Evolutionary conservation across 2,888 invertebrate species (phyloP), one percentile per base, ranked within the genome.

Genomic region (Catocala sponsa): DNA sequence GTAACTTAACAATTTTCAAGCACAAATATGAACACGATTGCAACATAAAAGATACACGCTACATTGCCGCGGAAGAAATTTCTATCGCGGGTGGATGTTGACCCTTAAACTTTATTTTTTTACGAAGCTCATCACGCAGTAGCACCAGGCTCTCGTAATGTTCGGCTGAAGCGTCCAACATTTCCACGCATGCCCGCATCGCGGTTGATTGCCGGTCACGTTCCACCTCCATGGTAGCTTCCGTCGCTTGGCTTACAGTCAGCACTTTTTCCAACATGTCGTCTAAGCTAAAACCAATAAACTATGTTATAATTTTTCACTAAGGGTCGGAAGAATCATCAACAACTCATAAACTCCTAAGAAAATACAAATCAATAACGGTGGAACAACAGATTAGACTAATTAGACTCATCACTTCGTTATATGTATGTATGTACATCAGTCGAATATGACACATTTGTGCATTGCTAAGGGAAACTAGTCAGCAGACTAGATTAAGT

Each of bases 71-170:
- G 9, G 35, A 32, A 10, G 49, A 49, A 0, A 84, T 78, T 60
- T 91, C 91, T 5, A 91, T 87, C 1, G 72, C 72, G 0, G 94
- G 93, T 10, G 93, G 92, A 0, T 74, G 70, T 35, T 90, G 88
- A 6, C 74, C 70, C 50, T 66, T 78, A 7, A 70, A 47, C 33
- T 68, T 75, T 2, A 87, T 83, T 10, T 85, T 78, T 59, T 78
- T 80, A 2, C 85, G 81, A 0, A 94, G 81, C 51, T 92, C 92
- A 46, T 92, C 90, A 0, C 86, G 81, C 7, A 94, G 75, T 12
- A 94, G 81, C 54, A 86, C 81, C 7, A 94, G 81, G 63, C 89
- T 83, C 73, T 94, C 94, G 64, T 93, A 94, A 67, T 94, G 91
- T 6, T 91, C 91, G 0, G 84, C 78, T 0, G 94, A 91, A 0